Conservation (phyloP, 1,140 invertebrate species). For the Rhagoletis pomonella region DNA sequence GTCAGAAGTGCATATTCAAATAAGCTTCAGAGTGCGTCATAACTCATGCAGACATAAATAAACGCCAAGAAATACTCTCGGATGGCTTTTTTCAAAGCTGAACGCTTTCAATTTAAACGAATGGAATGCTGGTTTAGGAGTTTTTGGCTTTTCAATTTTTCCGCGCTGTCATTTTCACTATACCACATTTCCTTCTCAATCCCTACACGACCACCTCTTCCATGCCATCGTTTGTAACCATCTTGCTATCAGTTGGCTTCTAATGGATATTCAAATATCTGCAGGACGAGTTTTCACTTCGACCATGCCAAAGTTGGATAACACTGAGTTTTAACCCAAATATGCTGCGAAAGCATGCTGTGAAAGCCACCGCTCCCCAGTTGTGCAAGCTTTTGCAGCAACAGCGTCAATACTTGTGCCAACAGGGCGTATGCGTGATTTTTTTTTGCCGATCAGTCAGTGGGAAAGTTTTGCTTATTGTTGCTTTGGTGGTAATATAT, state of each 20-base stretch:
- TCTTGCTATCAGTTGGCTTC: conserved; percentile 29
- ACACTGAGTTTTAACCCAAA: conserved; percentile 27
- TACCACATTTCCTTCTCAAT: neutral
- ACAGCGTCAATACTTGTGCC: conserved; percentile 29
- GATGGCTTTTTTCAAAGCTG: neutral
- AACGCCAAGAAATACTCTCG: neutral
- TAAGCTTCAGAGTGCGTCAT: neutral
- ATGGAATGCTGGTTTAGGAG: too few species aligned
- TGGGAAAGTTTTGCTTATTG: conserved; percentile 24
- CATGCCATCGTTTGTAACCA: neutral
- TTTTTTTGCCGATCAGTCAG: conserved; percentile 39
- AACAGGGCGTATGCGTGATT: conserved; percentile 34
- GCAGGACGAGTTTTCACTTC: conserved; percentile 16
- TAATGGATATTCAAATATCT: conserved; percentile 52
- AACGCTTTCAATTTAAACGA: too few species aligned
- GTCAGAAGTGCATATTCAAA: conserved; percentile 42
- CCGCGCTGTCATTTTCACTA: conserved; percentile 32
- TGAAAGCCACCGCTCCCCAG: neutral
- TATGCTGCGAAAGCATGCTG: neutral
- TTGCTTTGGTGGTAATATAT: conserved; percentile 15
- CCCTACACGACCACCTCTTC: neutral
- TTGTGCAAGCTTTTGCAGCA: neutral
- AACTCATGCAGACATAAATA: neutral
- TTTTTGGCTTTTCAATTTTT: conserved; percentile 3
- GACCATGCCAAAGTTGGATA: neutral